Evolutionary conservation across 2,797 vertebrate species (phyloP).

Genomic region (Harpagifer antarcticus): DNA sequence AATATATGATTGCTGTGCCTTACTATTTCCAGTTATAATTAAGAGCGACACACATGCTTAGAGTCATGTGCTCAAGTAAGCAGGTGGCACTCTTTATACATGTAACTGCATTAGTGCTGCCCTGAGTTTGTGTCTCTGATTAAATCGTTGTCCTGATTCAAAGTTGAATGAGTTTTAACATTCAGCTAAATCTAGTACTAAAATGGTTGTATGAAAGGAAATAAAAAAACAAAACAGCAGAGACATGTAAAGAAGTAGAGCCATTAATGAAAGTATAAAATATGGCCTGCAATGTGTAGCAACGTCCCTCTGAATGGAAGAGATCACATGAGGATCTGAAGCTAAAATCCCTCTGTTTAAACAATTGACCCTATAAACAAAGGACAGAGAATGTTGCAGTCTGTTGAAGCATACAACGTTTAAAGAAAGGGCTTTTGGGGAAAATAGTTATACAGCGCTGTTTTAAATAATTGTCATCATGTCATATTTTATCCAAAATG

Average conservation of each 20-base stretch:
- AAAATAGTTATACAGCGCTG: neutral
- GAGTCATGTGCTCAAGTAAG: slow-evolving; percentile 30
- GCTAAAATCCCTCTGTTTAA: slow-evolving; percentile 1
- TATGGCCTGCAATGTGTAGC: neutral
- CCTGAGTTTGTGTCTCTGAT: slow-evolving; percentile 50
- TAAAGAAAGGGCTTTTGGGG: slow-evolving; percentile 18
- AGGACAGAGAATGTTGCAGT: neutral
- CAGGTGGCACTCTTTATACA: slow-evolving; percentile 30
- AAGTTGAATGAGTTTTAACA: slow-evolving; percentile 62
- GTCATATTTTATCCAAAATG: neutral
- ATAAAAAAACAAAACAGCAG: slow-evolving; percentile 24
- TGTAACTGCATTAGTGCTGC: slow-evolving; percentile 10
- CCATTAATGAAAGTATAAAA: slow-evolving; percentile 12
- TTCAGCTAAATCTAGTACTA: slow-evolving; percentile 32
- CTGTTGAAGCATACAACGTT: neutral
- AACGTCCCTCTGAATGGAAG: neutral
- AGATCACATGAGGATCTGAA: slow-evolving; percentile 16
- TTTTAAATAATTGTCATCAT: slow-evolving; percentile 12
- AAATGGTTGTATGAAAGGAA: slow-evolving; percentile 13
- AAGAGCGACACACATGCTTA: neutral
- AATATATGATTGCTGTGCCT: neutral
- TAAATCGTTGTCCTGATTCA: slow-evolving; percentile 60
- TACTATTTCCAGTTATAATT: slow-evolving; percentile 6
- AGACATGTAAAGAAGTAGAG: slow-evolving; percentile 3
- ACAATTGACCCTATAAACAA: neutral